Conservation (phyloP, 1,140 invertebrate species). For the Monochamus saltuarius region DNA sequence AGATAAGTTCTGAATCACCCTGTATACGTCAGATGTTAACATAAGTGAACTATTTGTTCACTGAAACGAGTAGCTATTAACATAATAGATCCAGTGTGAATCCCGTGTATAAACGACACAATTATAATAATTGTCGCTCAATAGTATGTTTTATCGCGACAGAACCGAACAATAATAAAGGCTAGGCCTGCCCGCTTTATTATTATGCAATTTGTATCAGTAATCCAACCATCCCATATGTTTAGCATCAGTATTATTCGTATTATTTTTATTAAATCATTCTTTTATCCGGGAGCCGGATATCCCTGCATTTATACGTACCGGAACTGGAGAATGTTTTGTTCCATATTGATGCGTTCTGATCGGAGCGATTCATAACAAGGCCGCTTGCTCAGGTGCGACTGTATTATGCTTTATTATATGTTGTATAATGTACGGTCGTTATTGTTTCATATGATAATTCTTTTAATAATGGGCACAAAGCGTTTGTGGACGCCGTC, state of each 20-base stretch:
- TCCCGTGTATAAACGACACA: no score
- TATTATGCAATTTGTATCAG: constrained; percentile 22
- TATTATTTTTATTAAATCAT: constrained; percentile 38
- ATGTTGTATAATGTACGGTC: constrained; percentile 23
- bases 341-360: constrained; percentile 30
- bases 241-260: constrained; percentile 10
- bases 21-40: no score
- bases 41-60: no score
- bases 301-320: constrained; percentile 29
- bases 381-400: constrained; percentile 30
- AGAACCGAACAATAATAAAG: background rate
- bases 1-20: no score
- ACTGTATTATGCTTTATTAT: constrained; percentile 8
- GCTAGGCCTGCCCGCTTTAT: constrained; percentile 10
- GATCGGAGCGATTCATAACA: constrained; percentile 21
- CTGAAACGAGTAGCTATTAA: no score
- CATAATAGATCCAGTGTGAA: no score
- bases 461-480: constrained; percentile 23
- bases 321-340: constrained; percentile 34
- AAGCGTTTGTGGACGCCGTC: no score
- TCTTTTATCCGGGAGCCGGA: constrained; percentile 33
- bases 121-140: no score
- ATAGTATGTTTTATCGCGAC: no score
- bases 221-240: constrained; percentile 19
- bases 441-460: constrained; percentile 36